Base-by-base conservation (phyloP, 2,797 vertebrate species). In the Centroberyx gerrardi region DNA sequence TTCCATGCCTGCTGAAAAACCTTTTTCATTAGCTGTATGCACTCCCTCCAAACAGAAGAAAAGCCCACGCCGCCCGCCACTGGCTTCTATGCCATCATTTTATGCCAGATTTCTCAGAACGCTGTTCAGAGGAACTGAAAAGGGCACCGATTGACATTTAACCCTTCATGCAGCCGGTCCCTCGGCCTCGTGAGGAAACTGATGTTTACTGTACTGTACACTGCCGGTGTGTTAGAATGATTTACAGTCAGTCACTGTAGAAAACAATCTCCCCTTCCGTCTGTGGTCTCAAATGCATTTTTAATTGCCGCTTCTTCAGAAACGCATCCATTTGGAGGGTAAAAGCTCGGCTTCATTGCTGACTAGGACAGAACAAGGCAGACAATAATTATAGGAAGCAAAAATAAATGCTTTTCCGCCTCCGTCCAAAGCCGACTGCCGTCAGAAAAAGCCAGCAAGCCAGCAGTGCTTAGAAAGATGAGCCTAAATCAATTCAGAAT, bases 301-400 rank as follows among this genome's bases (percentile, higher is more conserved):
- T 84, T 60, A 86, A 90, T 81, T 78, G 61, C 48, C 1, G 48
- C 78, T 86, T 82, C 66, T 40, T 77, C 2, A 0, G 55, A 77
- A 82, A 75, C 0, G 29, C 64, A 71, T 90, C 73, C 59, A 71
- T 77, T 82, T 73, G 38, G 72, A 76, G 61, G 63, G 29, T 76
- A 62, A 76, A 68, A 48, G 27, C 28, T 64, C 3, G 2, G 60
- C 61, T 52, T 81, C 77, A 62, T 8, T 79, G 72, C 72, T 74
- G 74, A 86, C 68, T 40, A 27, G 58, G 17, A 55, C 44, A 76
- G 15, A 74, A 84, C 13, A 9, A 62, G 62, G 65, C 73, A 59
- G 63, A 74, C 75, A 68, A 51, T 77, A 81, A 88, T 90, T 89
- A 88, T 68, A 84, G 82, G 83, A 86, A 56, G 58, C 42, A 82